Evolutionary conservation across 2,113 vertebrate genomes (phyloP).

Genomic region (Myotis lucifugus): DNA sequence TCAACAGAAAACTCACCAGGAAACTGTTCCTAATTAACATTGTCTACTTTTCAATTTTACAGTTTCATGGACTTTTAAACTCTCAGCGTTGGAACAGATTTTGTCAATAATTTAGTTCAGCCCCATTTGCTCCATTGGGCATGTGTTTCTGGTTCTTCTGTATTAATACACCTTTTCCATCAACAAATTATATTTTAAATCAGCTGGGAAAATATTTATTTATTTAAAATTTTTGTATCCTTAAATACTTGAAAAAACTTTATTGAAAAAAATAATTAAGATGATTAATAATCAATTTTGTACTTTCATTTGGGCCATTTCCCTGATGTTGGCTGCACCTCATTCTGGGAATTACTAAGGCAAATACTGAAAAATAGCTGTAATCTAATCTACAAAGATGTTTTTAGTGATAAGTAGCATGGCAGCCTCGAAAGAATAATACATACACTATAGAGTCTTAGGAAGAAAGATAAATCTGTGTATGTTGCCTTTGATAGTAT

Average conservation of each 20-base stretch:
- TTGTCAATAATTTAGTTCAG: conserved; percentile 31
- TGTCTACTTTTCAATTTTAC: conserved; percentile 25
- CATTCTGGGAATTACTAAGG: not conserved
- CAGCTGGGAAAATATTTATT: not conserved
- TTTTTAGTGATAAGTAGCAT: not conserved
- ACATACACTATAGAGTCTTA: not conserved
- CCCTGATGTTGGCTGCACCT: not conserved
- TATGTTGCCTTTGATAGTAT: not conserved
- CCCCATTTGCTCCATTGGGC: not conserved
- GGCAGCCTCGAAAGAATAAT: not conserved
- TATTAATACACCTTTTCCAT: not conserved
- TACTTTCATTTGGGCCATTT: not conserved
- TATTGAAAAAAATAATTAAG: not conserved
- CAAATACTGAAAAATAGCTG: not conserved
- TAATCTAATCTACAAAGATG: not conserved
- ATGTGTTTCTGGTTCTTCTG: not conserved
- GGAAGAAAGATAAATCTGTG: not conserved
- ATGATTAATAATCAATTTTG: not conserved
- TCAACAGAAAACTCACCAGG: conserved; percentile 13
- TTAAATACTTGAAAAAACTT: not conserved
- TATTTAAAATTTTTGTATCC: not conserved
- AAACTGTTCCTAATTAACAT: conserved; percentile 55
- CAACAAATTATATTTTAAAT: not conserved
- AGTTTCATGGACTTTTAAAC: conserved; percentile 20
- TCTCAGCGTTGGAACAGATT: not conserved